Evolutionary conservation across 2,113 vertebrate species (phyloP), one percentile per base, ranked within the genome.

Genomic region (Chamaetylas fuelleborni): DNA sequence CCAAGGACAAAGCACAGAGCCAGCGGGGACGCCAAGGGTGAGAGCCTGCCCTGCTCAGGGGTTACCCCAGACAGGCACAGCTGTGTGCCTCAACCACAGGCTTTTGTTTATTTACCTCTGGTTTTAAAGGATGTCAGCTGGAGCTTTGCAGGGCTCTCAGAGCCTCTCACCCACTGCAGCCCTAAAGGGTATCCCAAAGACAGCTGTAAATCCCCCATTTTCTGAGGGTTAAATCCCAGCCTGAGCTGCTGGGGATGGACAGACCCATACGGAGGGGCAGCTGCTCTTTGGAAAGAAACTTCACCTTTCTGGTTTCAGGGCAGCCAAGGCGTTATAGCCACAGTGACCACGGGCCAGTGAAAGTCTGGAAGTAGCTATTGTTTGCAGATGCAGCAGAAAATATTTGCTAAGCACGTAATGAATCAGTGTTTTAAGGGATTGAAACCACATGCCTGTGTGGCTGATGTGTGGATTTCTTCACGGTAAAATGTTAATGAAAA

Each of bases 381-480:
- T 93, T 94, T 96, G 92, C 96, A 93, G 94, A 93, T 94, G 90
- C 82, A 67, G 79, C 85, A 86, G 82, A 86, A 87, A 92, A 92
- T 86, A 56, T 92, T 96, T 96, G 87, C 92, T 94, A 90, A 96
- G 93, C 88, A 80, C 47, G 24, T 92, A 88, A 91, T 94, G 96
- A 96, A 94, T 96, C 96, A 83, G 93, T 51, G 79, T 86, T 93
- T 81, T 54, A 80, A 62, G 20, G 88, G 85, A 96, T 95, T 96
- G 93, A 67, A 97, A 96, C 94, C 95, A 96, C 90, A 96, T 93
- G 94, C 84, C 60, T 24, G 14, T 91, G 93, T 57, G 93, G 91
- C 94, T 90, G 88, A 51, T 61, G 85, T 70, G 93, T 82, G 22
- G 85, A 80, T 93, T 93, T 93, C 78, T 95, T 80, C 85, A 88